Conservation (phyloP, 1,140 invertebrate species). For the Eurosta solidaginis region DNA sequence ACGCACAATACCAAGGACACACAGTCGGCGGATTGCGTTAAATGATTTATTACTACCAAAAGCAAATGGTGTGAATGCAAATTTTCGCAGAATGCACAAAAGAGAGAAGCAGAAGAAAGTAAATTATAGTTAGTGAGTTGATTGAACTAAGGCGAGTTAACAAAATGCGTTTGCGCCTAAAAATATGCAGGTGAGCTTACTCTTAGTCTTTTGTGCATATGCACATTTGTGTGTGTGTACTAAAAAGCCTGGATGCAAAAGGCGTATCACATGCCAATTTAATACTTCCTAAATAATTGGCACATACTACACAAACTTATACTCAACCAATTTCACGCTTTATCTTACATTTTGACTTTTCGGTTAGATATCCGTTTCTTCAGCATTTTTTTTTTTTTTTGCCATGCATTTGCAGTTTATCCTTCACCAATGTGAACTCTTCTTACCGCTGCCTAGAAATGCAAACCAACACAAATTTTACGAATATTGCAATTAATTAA, state of each 20-base stretch:
- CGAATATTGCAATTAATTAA: slow-evolving; percentile 13
- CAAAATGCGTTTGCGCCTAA: background rate
- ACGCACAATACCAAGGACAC: background rate
- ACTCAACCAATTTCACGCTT: background rate
- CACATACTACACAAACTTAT: too few species aligned
- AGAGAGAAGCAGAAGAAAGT: background rate
- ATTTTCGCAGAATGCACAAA: background rate
- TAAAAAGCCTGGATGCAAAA: background rate
- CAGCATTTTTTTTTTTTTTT: too few species aligned
- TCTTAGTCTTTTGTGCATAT: too few species aligned
- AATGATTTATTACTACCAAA: slow-evolving; percentile 15
- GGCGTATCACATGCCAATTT: background rate
- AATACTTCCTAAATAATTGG: background rate
- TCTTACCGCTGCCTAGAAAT: background rate
- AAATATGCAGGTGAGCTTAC: background rate
- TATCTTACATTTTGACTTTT: too few species aligned
- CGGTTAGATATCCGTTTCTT: too few species aligned
- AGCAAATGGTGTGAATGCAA: background rate
- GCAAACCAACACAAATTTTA: background rate
- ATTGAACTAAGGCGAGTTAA: slow-evolving; percentile 7
- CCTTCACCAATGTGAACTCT: background rate
- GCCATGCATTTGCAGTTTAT: too few species aligned
- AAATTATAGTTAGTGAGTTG: background rate
- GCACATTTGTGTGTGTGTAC: too few species aligned
- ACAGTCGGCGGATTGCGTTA: background rate